Conservation (phyloP, 2,113 vertebrate genomes). For the Melierax canorus region DNA sequence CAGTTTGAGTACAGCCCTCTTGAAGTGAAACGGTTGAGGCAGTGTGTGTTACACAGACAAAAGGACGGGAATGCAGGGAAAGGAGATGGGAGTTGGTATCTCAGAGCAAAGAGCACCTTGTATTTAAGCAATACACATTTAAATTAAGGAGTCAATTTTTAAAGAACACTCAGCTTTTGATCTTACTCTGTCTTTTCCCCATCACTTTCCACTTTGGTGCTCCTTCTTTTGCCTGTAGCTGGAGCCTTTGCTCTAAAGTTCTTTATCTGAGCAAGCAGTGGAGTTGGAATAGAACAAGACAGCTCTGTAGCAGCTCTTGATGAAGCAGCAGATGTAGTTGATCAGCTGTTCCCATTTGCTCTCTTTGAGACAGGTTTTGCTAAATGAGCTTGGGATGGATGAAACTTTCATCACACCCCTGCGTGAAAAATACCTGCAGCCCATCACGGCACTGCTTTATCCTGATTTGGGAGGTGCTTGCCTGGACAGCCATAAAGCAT, state of each 20-base stretch:
- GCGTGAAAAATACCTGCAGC: constrained; percentile 83
- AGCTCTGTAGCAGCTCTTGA: not conserved
- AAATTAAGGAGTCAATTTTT: not conserved
- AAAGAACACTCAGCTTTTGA: not conserved
- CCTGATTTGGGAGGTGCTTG: constrained; percentile 81
- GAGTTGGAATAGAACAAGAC: not conserved
- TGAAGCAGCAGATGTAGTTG: not conserved
- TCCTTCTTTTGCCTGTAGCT: not conserved
- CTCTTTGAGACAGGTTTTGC: constrained; percentile 65
- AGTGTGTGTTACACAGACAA: not conserved
- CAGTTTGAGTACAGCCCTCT: not conserved
- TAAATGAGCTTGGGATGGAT: constrained; percentile 92
- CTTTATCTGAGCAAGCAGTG: not conserved
- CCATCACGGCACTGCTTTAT: constrained; percentile 83
- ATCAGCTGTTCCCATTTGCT: not conserved
- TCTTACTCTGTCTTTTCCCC: not conserved
- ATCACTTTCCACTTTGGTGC: not conserved
- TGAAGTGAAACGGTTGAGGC: not conserved
- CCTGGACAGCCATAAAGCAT: constrained; percentile 92
- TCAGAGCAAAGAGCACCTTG: not conserved
- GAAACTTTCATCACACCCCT: constrained; percentile 83
- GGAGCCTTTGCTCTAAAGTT: not conserved
- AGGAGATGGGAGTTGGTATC: not conserved
- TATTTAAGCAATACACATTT: not conserved
- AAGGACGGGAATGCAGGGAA: not conserved